These are phyloP conservation scores for Acanthis flammea DNA, from an alignment of 2,797 vertebrate genomes.

Conservation along the genomic window DNA sequence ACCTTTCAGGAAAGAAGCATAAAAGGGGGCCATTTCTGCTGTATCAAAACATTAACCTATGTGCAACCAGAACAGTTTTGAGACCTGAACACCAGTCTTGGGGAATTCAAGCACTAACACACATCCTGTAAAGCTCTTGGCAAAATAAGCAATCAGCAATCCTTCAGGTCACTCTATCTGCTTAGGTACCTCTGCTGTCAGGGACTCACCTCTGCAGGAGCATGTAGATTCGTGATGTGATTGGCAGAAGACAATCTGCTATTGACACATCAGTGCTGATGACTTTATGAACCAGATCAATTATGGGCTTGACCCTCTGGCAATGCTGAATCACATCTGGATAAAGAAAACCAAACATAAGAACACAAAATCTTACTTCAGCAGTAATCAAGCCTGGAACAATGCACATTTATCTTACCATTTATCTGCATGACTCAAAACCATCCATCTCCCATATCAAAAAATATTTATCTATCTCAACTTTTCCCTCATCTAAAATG, in stretches of 20 bases:
- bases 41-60: neutral
- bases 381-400: neutral
- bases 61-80: neutral
- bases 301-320: slow-evolving; percentile 91
- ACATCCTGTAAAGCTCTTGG: neutral
- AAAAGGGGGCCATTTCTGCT: neutral
- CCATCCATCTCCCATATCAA: neutral
- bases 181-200: neutral
- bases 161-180: neutral
- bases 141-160: neutral
- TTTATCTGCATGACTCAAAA: neutral
- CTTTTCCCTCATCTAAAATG: neutral
- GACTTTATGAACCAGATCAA: slow-evolving; percentile 94
- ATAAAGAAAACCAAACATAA: neutral
- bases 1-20: neutral
- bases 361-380: neutral
- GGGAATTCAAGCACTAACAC: neutral
- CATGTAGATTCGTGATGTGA: slow-evolving; percentile 98
- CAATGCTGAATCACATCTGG: slow-evolving; percentile 93
- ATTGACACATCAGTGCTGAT: slow-evolving; percentile 93
- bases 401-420: neutral
- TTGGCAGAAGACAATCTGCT: slow-evolving; percentile 93
- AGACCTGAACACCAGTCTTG: neutral
- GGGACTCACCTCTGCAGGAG: slow-evolving; percentile 88
- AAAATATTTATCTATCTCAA: neutral